Evolutionary conservation across 1,140 invertebrate species (phyloP).

Genomic region (Melipona quadrifasciata): DNA sequence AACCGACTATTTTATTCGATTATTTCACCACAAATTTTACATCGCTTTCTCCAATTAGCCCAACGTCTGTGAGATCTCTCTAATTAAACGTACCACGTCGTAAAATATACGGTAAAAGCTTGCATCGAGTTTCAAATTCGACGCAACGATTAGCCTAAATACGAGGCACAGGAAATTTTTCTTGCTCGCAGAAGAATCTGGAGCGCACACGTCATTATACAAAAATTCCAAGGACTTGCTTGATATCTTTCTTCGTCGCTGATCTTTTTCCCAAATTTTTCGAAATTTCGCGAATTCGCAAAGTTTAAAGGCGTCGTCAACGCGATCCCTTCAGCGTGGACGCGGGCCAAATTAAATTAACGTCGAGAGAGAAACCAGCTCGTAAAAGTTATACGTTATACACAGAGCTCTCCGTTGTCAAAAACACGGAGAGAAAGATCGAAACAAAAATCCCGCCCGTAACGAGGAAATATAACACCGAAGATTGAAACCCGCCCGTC

Average conservation of each 20-base stretch:
- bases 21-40: neutral
- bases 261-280: too few relatives aligned
- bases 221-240: too few relatives aligned
- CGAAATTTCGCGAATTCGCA: too few relatives aligned
- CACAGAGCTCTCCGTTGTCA: neutral
- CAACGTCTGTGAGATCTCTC: neutral
- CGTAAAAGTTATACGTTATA: neutral
- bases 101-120: neutral
- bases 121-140: neutral
- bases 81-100: neutral
- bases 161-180: neutral
- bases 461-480: neutral
- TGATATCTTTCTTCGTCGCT: too few relatives aligned
- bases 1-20: neutral
- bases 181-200: too few relatives aligned
- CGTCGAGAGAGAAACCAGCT: neutral
- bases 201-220: neutral
- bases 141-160: neutral
- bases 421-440: neutral
- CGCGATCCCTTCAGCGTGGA: too few relatives aligned
- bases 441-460: too few relatives aligned
- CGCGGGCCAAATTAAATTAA: neutral
- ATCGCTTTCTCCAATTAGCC: slow-evolving; percentile 23
- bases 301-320: too few relatives aligned
- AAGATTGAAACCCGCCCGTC: too few relatives aligned